These are phyloP conservation scores for Apodemia zela DNA, from an alignment of 2,888 invertebrate species.

Conservation along the genomic window DNA sequence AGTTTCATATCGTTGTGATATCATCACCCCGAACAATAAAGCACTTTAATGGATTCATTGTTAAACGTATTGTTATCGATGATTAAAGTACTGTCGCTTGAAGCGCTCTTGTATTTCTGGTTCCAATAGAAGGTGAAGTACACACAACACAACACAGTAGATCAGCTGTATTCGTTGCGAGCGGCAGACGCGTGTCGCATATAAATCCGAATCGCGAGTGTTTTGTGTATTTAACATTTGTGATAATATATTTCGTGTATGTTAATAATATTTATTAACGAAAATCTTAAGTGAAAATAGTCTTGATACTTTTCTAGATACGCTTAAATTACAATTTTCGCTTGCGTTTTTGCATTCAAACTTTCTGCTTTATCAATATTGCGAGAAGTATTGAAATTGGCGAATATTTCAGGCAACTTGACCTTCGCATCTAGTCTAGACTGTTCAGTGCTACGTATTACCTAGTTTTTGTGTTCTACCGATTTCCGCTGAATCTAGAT, in stretches of 20 bases:
- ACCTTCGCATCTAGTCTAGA: conserved; percentile 8
- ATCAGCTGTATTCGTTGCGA: conserved; percentile 51
- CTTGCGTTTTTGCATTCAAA: conserved; percentile 37
- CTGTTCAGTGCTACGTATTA: conserved; percentile 5
- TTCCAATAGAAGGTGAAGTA: conserved; percentile 36
- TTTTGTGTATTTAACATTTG: conserved; percentile 39
- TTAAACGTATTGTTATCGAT: conserved; percentile 23
- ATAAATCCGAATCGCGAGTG: conserved; percentile 43
- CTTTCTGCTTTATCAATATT: conserved; percentile 13
- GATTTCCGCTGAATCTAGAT: neutral
- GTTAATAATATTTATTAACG: conserved; percentile 5
- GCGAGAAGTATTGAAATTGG: conserved; percentile 23
- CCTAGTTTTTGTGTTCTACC: conserved; percentile 9
- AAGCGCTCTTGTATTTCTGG: conserved; percentile 37
- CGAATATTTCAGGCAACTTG: conserved; percentile 12
- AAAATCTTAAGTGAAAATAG: conserved; percentile 3
- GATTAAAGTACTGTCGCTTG: conserved; percentile 31
- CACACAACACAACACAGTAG: conserved; percentile 46
- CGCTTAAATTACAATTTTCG: conserved; percentile 69
- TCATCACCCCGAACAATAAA: conserved; percentile 29
- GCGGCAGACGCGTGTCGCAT: conserved; percentile 48
- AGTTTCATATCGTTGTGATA: conserved; percentile 33
- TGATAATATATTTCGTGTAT: conserved; percentile 30
- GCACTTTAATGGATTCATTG: conserved; percentile 33
- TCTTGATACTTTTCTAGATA: conserved; percentile 39